phyloP scores from a whole-genome alignment of 1,140 invertebrate genomes.

The Ptiloglossa arizonensis region DNA sequence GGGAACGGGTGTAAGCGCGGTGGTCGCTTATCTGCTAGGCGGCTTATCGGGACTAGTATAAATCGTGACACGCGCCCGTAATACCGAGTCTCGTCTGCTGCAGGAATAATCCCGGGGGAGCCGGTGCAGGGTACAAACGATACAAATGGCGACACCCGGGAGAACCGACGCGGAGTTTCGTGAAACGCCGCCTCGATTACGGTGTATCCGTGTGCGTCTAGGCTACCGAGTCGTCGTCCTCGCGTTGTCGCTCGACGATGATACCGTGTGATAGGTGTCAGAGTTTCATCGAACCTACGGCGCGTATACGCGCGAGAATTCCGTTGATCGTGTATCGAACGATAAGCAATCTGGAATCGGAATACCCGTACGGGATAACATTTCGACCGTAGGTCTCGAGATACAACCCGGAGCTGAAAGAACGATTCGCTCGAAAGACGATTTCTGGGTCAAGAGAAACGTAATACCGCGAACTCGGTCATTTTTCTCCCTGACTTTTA shows the following conservation, averaged over 20 bases:
- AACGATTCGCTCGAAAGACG: too few species aligned
- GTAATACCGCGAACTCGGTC: too few species aligned
- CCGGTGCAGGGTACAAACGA: slow-evolving; percentile 42
- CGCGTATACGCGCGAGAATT: slow-evolving; percentile 14
- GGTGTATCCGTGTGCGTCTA: slow-evolving; percentile 10
- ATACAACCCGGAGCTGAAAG: too few species aligned
- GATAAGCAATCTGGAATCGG: background rate
- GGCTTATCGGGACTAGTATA: slow-evolving; percentile 65
- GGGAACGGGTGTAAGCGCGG: slow-evolving; percentile 1
- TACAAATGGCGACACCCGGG: slow-evolving; percentile 59
- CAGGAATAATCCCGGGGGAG: slow-evolving; percentile 63
- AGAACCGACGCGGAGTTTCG: slow-evolving; percentile 44
- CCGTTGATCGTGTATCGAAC: background rate
- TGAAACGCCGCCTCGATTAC: slow-evolving; percentile 26
- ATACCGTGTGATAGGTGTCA: slow-evolving; percentile 2
- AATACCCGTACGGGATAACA: too few species aligned
- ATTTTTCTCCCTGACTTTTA: too few species aligned
- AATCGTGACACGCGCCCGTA: slow-evolving; percentile 56
- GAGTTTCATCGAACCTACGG: slow-evolving; percentile 9
- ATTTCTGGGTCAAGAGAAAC: too few species aligned
- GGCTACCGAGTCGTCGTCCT: background rate
- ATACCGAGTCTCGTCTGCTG: slow-evolving; percentile 43
- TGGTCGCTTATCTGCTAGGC: slow-evolving; percentile 54
- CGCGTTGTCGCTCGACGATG: background rate
- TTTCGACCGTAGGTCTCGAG: too few species aligned